phyloP scores from a whole-genome alignment of 2,888 invertebrate species.

The Sthenelais limicola region DNA sequence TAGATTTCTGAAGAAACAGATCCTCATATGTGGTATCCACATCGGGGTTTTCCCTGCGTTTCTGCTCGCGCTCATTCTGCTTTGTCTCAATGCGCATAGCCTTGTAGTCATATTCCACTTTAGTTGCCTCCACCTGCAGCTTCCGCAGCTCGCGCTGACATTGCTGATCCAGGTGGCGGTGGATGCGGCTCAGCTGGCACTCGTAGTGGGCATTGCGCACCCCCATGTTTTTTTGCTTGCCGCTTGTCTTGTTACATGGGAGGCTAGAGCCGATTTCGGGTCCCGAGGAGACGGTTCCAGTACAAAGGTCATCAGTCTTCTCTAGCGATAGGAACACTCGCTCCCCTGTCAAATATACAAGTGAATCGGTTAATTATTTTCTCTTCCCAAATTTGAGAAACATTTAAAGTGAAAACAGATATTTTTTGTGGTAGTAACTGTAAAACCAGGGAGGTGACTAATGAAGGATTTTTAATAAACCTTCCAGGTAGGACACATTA shows the following conservation, averaged over 20 bases:
- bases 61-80: slow-evolving; percentile 58
- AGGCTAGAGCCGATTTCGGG: background rate
- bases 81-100: slow-evolving; percentile 62
- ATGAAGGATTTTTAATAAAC: no score
- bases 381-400: no score
- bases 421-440: no score
- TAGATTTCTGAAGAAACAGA: slow-evolving; percentile 43
- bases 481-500: no score
- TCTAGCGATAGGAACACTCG: no score
- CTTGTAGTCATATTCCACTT: slow-evolving; percentile 63
- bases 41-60: slow-evolving; percentile 59
- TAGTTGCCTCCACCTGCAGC: slow-evolving; percentile 58
- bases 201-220: slow-evolving; percentile 67
- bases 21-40: slow-evolving; percentile 64
- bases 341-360: no score
- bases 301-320: no score
- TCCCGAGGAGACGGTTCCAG: slow-evolving; percentile 11
- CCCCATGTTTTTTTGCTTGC: slow-evolving; percentile 50
- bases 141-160: slow-evolving; percentile 54
- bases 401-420: no score
- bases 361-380: no score
- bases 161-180: slow-evolving; percentile 56
- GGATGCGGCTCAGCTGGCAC: slow-evolving; percentile 55
- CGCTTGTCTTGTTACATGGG: slow-evolving; percentile 13
- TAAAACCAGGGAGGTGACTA: no score